phyloP scores from a whole-genome alignment of 35 echinoderm and acorn worm species.

The Ptychodera flava region DNA sequence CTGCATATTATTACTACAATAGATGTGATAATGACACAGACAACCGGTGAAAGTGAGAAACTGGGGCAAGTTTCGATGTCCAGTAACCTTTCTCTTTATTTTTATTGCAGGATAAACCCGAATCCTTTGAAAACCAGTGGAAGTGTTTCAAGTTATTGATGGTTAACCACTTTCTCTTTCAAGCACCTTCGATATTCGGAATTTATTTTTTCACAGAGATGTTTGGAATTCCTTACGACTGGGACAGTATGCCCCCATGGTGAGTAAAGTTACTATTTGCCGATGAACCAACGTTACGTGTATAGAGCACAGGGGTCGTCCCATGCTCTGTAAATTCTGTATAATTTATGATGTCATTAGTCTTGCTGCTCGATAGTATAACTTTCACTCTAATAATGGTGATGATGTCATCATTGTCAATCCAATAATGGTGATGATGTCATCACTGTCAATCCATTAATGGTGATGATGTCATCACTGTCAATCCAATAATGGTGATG shows the following conservation, averaged over 20 bases:
- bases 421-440: too few species aligned
- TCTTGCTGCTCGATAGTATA: neutral
- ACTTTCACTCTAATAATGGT: neutral
- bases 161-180: constrained; percentile 66
- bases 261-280: neutral
- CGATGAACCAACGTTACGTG: neutral
- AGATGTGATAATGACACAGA: neutral
- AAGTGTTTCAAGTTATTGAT: constrained; percentile 68
- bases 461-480: too few species aligned
- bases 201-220: constrained; percentile 54
- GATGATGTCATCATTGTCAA: neutral
- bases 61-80: neutral
- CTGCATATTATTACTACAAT: neutral
- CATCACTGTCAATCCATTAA: too few species aligned
- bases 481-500: too few species aligned
- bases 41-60: too few species aligned
- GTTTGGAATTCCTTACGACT: constrained; percentile 36
- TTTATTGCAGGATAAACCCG: constrained; percentile 53
- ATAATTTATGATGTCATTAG: neutral
- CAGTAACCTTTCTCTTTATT: constrained; percentile 4
- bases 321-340: too few species aligned
- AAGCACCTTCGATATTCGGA: constrained; percentile 56
- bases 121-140: constrained; percentile 54
- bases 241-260: neutral
- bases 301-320: neutral